These are phyloP conservation scores for Malurus elegans DNA, from an alignment of 2,113 vertebrate species.

Conservation along the genomic window DNA sequence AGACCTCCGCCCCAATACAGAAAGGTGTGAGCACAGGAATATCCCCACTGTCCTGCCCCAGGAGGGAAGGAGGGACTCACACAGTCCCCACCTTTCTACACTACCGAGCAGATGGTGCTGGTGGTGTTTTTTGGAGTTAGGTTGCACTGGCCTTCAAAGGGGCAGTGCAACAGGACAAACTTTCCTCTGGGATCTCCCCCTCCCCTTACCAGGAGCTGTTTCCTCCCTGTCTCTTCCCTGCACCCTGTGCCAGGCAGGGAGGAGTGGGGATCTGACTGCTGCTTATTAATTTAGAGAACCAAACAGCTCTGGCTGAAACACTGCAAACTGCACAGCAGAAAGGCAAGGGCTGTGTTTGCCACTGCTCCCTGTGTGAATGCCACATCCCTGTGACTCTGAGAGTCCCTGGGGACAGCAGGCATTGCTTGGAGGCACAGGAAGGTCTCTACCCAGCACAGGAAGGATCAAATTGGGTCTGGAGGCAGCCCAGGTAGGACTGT, in stretches of 20 bases:
- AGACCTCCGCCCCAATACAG: not conserved
- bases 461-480: not conserved
- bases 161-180: not conserved
- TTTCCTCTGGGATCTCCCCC: not conserved
- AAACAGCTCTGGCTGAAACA: not conserved
- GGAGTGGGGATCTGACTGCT: not conserved
- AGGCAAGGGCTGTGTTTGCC: not conserved
- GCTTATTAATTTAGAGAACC: not conserved
- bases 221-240: not conserved
- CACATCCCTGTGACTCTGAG: not conserved
- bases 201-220: not conserved
- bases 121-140: too few relatives aligned
- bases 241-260: not conserved
- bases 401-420: not conserved
- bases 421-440: fast-evolving
- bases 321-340: not conserved
- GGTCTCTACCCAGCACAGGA: not conserved
- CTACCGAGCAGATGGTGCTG: not conserved
- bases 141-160: not conserved
- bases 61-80: not conserved
- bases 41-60: not conserved
- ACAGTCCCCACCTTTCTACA: not conserved
- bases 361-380: not conserved
- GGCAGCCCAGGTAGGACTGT: not conserved
- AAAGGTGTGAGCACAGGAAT: not conserved